A percentile compares a stretch with the other conserved stretches of the same genome.
Conservation (phyloP, 2,113 vertebrate species). For the Nipponia nippon region DNA sequence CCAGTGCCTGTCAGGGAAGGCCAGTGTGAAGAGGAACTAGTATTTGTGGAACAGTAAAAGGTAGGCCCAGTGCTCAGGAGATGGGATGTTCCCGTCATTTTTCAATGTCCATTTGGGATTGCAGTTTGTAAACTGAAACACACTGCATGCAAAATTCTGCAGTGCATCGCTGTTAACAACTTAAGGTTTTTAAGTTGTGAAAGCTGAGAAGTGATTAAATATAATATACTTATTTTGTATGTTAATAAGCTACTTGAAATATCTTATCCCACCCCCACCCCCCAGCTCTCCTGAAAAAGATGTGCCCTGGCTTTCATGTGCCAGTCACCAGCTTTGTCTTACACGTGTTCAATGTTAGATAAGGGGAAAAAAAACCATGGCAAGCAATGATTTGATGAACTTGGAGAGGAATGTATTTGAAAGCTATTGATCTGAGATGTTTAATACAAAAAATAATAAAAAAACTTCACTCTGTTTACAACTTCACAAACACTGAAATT, state of each 20-base stretch:
- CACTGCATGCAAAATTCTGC: not conserved
- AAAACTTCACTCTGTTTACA: not conserved
- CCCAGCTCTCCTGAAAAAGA: not conserved
- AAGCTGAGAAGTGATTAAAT: not conserved
- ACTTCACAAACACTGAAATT: not conserved
- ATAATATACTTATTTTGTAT: not conserved
- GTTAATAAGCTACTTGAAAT: not conserved
- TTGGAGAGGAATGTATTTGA: slow-evolving; percentile 33
- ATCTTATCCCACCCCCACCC: fast-evolving
- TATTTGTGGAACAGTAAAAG: fast-evolving
- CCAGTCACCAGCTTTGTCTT: not conserved
- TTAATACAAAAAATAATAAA: not conserved
- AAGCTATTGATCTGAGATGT: slow-evolving; percentile 25
- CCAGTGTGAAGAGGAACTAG: fast-evolving
- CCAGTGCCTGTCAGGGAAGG: not conserved
- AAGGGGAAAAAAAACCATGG: not conserved
- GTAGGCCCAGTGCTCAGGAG: not conserved
- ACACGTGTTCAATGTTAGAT: not conserved
- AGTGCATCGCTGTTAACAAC: not conserved
- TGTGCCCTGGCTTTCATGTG: not conserved
- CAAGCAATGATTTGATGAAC: slow-evolving; percentile 8
- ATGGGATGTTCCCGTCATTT: too few species aligned
- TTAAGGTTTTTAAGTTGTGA: not conserved
- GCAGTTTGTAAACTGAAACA: not conserved
- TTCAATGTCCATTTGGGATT: too few species aligned